A percentile compares a stretch with the other conserved stretches of the same genome.
Evolutionary conservation across 1,140 invertebrate genomes (phyloP).

Genomic region (Lanistes nyassanus): DNA sequence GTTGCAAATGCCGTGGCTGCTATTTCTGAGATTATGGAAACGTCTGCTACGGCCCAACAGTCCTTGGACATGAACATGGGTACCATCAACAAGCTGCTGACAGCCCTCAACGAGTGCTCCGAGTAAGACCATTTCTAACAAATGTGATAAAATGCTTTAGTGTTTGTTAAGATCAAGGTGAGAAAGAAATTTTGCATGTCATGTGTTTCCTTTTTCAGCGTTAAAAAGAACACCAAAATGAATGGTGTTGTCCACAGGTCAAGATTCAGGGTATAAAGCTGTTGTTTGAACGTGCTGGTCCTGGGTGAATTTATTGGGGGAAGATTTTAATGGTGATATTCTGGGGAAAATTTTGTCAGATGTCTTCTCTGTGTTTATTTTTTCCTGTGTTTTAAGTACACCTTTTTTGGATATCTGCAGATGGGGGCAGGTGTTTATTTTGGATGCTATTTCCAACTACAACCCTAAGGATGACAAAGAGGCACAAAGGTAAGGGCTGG

Average conservation of each 20-base stretch:
- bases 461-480: slow-evolving; percentile 96
- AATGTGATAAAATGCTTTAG: too few relatives aligned
- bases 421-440: slow-evolving; percentile 98
- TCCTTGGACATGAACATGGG: slow-evolving; percentile 97
- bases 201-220: too few relatives aligned
- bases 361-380: too few relatives aligned
- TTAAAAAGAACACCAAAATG: too few relatives aligned
- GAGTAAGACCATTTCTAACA: slow-evolving; percentile 71
- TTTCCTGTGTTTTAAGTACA: not conserved
- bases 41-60: slow-evolving; percentile 89
- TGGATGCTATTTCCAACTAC: slow-evolving; percentile 98
- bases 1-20: slow-evolving; percentile 99
- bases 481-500: slow-evolving; percentile 91
- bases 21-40: slow-evolving; percentile 98
- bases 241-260: too few relatives aligned
- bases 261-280: too few relatives aligned
- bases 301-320: too few relatives aligned
- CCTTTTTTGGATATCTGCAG: slow-evolving; percentile 35
- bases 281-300: too few relatives aligned
- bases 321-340: too few relatives aligned
- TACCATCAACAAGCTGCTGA: slow-evolving; percentile 98
- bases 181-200: too few relatives aligned
- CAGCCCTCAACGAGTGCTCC: slow-evolving; percentile 98
- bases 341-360: too few relatives aligned
- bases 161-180: too few relatives aligned